phyloP scores from a whole-genome alignment of 2,888 invertebrate species.

The Nephrotoma guestfalica region DNA sequence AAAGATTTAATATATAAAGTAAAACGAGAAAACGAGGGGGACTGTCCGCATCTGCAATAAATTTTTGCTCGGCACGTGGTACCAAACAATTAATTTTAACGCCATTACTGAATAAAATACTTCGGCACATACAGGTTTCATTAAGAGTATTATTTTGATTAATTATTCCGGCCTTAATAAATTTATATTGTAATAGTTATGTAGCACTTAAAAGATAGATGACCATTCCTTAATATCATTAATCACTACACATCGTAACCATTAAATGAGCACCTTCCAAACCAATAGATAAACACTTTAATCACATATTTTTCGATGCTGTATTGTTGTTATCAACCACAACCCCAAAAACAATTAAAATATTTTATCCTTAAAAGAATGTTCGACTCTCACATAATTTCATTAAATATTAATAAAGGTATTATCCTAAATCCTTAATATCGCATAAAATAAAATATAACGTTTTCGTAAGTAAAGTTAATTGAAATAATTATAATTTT shows the following conservation, averaged over 20 bases:
- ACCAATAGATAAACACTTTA: background rate
- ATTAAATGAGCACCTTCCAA: background rate
- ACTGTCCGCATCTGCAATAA: background rate
- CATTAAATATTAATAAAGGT: background rate
- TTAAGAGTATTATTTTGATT: background rate
- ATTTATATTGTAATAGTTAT: background rate
- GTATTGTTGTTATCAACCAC: background rate
- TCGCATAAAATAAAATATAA: background rate
- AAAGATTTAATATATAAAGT: background rate
- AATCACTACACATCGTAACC: background rate
- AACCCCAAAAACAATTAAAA: background rate
- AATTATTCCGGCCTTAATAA: background rate
- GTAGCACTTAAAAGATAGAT: background rate
- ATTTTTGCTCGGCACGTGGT: background rate
- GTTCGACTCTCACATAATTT: background rate
- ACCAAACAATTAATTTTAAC: background rate
- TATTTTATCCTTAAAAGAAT: background rate
- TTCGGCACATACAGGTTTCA: no score
- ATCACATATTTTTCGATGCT: background rate
- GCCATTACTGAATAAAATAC: background rate
- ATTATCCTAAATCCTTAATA: background rate
- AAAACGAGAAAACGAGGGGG: no score
- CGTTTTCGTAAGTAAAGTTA: background rate
- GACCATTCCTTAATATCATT: background rate
- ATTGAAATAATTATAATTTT: background rate